Conservation (phyloP, 1,140 invertebrate species). For the Sweltsa coloradensis region DNA sequence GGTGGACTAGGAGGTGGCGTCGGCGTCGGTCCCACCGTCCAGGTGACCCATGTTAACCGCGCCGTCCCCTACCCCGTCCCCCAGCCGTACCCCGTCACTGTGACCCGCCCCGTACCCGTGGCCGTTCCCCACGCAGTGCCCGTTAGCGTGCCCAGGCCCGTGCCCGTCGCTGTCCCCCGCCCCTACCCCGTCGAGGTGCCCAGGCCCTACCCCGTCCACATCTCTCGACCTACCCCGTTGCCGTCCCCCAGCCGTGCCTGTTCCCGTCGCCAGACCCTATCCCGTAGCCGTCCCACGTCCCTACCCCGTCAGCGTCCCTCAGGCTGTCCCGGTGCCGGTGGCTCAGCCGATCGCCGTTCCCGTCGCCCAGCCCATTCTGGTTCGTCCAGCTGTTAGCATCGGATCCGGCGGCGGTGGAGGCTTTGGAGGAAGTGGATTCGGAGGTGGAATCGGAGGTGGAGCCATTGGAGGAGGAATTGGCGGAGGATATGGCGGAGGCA, state of each 20-base stretch:
- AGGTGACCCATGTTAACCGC: neutral
- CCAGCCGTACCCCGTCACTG: constrained; percentile 4
- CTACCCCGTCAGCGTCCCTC: neutral
- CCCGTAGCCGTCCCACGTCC: neutral
- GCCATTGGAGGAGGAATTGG: neutral
- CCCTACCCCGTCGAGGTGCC: neutral
- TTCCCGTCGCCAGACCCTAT: neutral
- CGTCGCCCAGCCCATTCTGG: neutral
- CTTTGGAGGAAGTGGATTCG: neutral
- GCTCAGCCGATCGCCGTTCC: neutral
- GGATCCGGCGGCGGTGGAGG: neutral
- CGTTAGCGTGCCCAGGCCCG: neutral
- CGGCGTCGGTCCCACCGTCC: neutral
- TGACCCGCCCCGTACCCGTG: constrained; percentile 2
- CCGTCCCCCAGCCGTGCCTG: too few species aligned
- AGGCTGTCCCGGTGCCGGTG: neutral
- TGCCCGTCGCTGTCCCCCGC: neutral
- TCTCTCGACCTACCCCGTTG: neutral
- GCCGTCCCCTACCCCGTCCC: constrained; percentile 1
- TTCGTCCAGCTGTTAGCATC: too few species aligned
- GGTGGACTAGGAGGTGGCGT: neutral
- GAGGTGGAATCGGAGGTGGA: neutral
- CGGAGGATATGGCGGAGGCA: neutral
- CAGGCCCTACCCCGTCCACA: constrained; percentile 1
- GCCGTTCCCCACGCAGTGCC: neutral